A percentile compares a stretch with the other conserved stretches of the same genome.
Conservation (phyloP, 2,888 invertebrate genomes). For the Sericinus montela region DNA sequence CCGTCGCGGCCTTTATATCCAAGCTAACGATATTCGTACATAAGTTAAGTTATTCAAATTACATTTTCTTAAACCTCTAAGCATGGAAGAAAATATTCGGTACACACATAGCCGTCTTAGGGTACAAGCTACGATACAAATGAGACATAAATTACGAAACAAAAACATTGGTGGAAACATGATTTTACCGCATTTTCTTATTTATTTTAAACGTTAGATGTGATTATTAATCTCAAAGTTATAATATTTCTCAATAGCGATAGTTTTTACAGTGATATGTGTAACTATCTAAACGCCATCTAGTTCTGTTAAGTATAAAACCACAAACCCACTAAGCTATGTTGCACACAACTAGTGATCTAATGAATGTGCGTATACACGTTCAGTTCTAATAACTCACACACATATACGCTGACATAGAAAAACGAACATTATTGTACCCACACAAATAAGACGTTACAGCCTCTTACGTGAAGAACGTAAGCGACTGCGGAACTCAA, state of each 20-base stretch:
- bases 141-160: too few relatives aligned
- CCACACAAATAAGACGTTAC: slow-evolving; percentile 67
- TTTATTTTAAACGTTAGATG: too few relatives aligned
- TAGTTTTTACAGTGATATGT: slow-evolving; percentile 7
- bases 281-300: slow-evolving; percentile 33
- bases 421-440: slow-evolving; percentile 71
- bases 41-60: too few relatives aligned
- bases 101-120: too few relatives aligned
- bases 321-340: slow-evolving; percentile 27
- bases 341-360: slow-evolving; percentile 30
- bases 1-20: too few relatives aligned
- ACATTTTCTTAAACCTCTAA: too few relatives aligned
- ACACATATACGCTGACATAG: slow-evolving; percentile 52
- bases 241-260: slow-evolving; percentile 1
- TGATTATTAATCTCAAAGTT: slow-evolving; percentile 1
- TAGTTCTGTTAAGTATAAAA: slow-evolving; percentile 29
- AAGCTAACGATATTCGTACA: too few relatives aligned
- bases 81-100: too few relatives aligned
- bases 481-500: slow-evolving; percentile 78
- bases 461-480: slow-evolving; percentile 78
- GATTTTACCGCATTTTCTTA: too few relatives aligned
- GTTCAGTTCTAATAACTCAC: slow-evolving; percentile 59
- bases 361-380: slow-evolving; percentile 36
- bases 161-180: too few relatives aligned
- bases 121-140: too few relatives aligned